Conservation (phyloP, 2,113 vertebrate species). For the Hucho hucho region DNA sequence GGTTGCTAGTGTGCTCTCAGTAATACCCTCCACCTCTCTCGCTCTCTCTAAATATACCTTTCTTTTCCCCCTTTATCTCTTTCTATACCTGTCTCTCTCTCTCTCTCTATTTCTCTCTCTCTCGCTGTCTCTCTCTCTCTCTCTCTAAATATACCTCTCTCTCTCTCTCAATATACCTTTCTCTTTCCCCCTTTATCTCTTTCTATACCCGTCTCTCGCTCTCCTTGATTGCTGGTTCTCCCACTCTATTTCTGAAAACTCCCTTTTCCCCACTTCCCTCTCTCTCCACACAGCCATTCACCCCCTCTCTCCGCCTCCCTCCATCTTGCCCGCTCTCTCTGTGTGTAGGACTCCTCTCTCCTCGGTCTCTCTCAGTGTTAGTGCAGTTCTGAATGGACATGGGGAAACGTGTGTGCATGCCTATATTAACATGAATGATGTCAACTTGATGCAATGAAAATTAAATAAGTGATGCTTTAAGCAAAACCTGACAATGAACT, state of each 20-base stretch:
- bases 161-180: neutral
- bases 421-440: slow-evolving; percentile 81
- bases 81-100: too few species aligned
- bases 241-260: neutral
- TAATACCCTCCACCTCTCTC: slow-evolving; percentile 19
- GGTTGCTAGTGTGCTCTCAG: slow-evolving; percentile 46
- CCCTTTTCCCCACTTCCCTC: neutral
- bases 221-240: neutral
- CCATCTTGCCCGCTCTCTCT: slow-evolving; percentile 8
- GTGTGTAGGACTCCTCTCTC: slow-evolving; percentile 11
- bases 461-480: slow-evolving; percentile 72
- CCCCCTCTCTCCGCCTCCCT: slow-evolving; percentile 13
- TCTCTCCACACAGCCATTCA: neutral
- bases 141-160: neutral
- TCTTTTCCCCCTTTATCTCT: neutral
- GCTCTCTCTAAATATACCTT: neutral
- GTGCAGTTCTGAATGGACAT: slow-evolving; percentile 72
- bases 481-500: slow-evolving; percentile 68
- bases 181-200: slow-evolving; percentile 5
- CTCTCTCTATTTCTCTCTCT: neutral
- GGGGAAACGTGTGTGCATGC: slow-evolving; percentile 78
- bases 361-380: slow-evolving; percentile 58
- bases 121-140: slow-evolving; percentile 12
- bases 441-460: slow-evolving; percentile 78
- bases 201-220: neutral